Evolutionary conservation across 2,888 invertebrate genomes (phyloP), one percentile per base, ranked within the genome.

Genomic region (Chaetoderma sp.): DNA sequence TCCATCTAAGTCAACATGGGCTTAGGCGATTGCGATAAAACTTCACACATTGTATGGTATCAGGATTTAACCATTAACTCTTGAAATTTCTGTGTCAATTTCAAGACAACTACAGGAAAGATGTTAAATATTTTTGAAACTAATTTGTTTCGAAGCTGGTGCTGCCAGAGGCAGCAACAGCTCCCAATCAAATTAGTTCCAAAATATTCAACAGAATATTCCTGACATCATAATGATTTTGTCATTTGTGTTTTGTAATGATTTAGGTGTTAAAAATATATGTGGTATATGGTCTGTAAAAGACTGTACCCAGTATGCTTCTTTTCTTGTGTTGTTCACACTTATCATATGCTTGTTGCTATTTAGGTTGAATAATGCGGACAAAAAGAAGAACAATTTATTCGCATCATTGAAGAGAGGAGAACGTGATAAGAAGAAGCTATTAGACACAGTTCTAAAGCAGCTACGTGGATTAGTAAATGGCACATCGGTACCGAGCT

Each of bases 371-470:
- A 92, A 94, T 70, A 98, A 98, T 86, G 94, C 94, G 0, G 98
- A 99, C 81, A 87, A 87, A 75, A 96, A 79, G 71, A 82, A 96
- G 83, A 95, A 94, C 85, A 93, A 94, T 2, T 93, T 98, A 86
- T 96, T 98, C 88, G 93, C 95, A 0, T 94, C 96, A 0, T 87
- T 98, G 74, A 96, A 97, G 88, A 96, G 96, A 88, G 95, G 94
- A 75, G 96, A 96, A 83, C 88, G 96, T 72, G 98, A 99, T 82
- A 95, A 97, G 86, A 95, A 96, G 86, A 98, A 96, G 87, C 88
- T 98, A 21, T 88, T 97, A 74, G 98, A 98, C 81, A 96, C 97
- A 2, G 97, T 99, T 27, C 87, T 98, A 67, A 96, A 96, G 83
- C 98, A 98, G 86, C 87, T 99, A 70, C 92, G 92, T 77, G 94